Evolutionary conservation across 2,888 invertebrate genomes (phyloP).

Genomic region (Orgyia antiqua): DNA sequence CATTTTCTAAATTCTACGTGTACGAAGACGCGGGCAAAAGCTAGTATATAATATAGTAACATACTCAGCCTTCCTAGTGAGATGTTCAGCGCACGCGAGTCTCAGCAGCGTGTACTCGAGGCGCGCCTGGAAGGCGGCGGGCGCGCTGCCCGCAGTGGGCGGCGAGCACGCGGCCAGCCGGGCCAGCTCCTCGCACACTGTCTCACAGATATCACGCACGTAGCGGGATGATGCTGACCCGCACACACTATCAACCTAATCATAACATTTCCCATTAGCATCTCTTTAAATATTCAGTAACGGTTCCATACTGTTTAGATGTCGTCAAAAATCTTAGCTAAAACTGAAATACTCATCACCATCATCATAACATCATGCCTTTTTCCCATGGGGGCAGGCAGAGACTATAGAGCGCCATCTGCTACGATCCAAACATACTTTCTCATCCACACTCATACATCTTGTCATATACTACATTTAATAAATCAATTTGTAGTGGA

Average conservation of each 20-base stretch:
- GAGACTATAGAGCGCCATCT: no score
- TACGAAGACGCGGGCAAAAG: no score
- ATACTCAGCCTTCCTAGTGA: slow-evolving; percentile 62
- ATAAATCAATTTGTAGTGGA: no score
- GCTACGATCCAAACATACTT: no score
- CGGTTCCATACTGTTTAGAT: neutral
- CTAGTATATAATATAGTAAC: no score
- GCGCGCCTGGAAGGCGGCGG: slow-evolving; percentile 87
- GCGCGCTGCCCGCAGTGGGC: slow-evolving; percentile 59
- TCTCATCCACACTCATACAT: no score
- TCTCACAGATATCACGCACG: slow-evolving; percentile 90
- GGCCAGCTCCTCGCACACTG: slow-evolving; percentile 94
- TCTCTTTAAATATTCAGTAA: neutral
- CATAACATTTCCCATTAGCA: neutral
- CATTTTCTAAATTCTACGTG: no score
- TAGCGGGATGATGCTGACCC: slow-evolving; percentile 85
- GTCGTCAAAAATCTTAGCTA: no score
- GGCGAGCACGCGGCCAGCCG: slow-evolving; percentile 82
- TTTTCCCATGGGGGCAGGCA: no score
- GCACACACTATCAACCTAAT: slow-evolving; percentile 84
- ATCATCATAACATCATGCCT: no score
- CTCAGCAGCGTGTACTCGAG: slow-evolving; percentile 76
- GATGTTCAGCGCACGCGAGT: slow-evolving; percentile 50
- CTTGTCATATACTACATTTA: no score
- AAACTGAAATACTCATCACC: no score